Base-by-base conservation (phyloP, 2,888 invertebrate genomes). In the Byasa hedistus region DNA sequence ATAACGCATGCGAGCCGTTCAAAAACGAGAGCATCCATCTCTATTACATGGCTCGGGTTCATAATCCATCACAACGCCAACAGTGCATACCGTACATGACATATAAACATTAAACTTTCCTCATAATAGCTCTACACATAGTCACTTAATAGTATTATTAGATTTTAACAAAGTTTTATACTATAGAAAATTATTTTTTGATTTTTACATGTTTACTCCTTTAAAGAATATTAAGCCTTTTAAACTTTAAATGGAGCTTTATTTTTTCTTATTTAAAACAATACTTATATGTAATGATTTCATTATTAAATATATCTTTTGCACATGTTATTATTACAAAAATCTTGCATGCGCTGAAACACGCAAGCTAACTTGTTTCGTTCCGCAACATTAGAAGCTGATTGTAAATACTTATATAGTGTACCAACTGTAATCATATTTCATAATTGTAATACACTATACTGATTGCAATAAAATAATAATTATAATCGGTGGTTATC, bases 371-470 rank as follows among this genome's bases (percentile, higher is more conserved):
- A 39, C 39, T 48, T 48, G 48, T 48, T 48, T n/a, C 19, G 56
- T 56, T 24, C 10, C 56, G 27, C 56, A 56, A 21, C 24, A 19
- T 61, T n/a, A 24, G 27, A 62, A 58, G 48, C 64, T 68, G 63
- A 68, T 68, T 19, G n/a, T 19, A 48, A n/a, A 48, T n/a, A 48
- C 48, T 12, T n/a, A 19, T n/a, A n/a, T 7, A 48, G 12, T n/a
- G n/a, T n/a, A n/a, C n/a, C 10, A 48, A 48, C 48, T n/a, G 5
- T n/a, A 48, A n/a, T n/a, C 8, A n/a, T 48, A n/a, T 48, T 48
- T 5, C 48, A 12, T 15, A 39, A 39, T 15, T 39, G 39, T 8
- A n/a, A 5, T n/a, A 48, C 8, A 8, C 48, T 7, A 48, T n/a
- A 5, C 5, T 5, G 7, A 48, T 19, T n/a, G 48, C 48, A 4